A percentile compares a stretch with the other conserved stretches of the same genome.
Evolutionary conservation across 1,140 invertebrate species (phyloP).

Genomic region (Eumaeus atala): DNA sequence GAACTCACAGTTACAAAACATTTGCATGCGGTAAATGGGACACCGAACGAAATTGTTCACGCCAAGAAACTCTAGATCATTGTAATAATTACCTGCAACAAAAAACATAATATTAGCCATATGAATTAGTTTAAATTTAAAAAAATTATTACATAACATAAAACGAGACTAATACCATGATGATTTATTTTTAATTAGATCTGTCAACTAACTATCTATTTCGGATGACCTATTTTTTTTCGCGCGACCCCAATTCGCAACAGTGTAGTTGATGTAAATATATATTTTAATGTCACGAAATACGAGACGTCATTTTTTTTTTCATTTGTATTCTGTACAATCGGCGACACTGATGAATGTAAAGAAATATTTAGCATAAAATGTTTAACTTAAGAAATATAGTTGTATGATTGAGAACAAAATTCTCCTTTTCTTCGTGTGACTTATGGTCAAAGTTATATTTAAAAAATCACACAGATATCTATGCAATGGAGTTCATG

Average conservation of each 20-base stretch:
- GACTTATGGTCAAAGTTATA: too few relatives aligned
- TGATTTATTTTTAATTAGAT: slow-evolving; percentile 47
- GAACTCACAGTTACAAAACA: slow-evolving; percentile 10
- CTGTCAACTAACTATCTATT: slow-evolving; percentile 63
- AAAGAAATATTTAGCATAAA: background rate
- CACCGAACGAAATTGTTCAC: slow-evolving; percentile 22
- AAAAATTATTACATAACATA: slow-evolving; percentile 24
- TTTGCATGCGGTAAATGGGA: slow-evolving; percentile 33
- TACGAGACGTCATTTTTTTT: slow-evolving; percentile 48
- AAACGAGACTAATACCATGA: slow-evolving; percentile 28
- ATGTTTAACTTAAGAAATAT: background rate
- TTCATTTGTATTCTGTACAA: slow-evolving; percentile 39
- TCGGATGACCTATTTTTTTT: slow-evolving; percentile 54
- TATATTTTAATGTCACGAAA: slow-evolving; percentile 62
- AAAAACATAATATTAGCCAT: slow-evolving; percentile 21
- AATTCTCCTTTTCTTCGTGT: too few relatives aligned
- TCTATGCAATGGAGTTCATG: background rate
- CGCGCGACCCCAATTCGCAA: slow-evolving; percentile 58
- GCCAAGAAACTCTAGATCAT: slow-evolving; percentile 13
- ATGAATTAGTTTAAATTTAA: slow-evolving; percentile 9
- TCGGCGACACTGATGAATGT: slow-evolving; percentile 42
- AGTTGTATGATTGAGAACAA: background rate
- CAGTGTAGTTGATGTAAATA: slow-evolving; percentile 55
- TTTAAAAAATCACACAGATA: background rate
- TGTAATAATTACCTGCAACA: slow-evolving; percentile 47